Evolutionary conservation across 2,888 invertebrate species (phyloP).

Genomic region (Tipula confusa): DNA sequence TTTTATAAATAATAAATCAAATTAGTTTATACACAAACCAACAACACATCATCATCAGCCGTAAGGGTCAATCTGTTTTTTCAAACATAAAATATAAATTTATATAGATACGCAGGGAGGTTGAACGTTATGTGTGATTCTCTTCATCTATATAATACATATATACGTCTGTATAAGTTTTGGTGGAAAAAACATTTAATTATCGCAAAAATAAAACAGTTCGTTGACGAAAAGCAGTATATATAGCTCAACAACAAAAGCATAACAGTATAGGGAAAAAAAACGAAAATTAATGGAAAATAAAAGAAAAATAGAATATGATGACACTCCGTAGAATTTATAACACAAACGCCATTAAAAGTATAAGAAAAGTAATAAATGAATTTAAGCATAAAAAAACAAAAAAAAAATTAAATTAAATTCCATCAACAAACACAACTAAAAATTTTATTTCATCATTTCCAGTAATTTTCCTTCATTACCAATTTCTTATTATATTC

Average conservation of each 20-base stretch:
- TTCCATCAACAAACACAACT: slow-evolving; percentile 20
- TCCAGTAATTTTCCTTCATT: slow-evolving; percentile 12
- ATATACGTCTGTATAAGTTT: no score
- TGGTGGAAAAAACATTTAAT: not conserved
- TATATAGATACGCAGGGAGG: not conserved
- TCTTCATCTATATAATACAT: no score
- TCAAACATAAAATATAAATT: not conserved
- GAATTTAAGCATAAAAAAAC: not conserved
- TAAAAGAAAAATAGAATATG: slow-evolving; percentile 3
- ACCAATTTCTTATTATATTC: not conserved
- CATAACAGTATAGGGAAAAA: no score
- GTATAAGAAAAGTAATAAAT: slow-evolving; percentile 9
- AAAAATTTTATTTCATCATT: slow-evolving; percentile 20
- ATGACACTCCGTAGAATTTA: slow-evolving; percentile 14
- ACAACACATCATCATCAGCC: not conserved
- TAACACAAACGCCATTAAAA: slow-evolving; percentile 6
- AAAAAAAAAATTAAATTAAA: slow-evolving; percentile 9
- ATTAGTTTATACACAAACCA: not conserved
- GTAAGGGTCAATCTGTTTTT: not conserved
- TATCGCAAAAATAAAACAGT: not conserved
- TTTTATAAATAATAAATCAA: not conserved
- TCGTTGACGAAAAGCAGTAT: not conserved
- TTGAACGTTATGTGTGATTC: not conserved
- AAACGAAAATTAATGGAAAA: not conserved
- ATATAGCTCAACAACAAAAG: not conserved